These are phyloP conservation scores for Psettodes erumei DNA, from an alignment of 2,113 vertebrate genomes.

Conservation along the genomic window DNA sequence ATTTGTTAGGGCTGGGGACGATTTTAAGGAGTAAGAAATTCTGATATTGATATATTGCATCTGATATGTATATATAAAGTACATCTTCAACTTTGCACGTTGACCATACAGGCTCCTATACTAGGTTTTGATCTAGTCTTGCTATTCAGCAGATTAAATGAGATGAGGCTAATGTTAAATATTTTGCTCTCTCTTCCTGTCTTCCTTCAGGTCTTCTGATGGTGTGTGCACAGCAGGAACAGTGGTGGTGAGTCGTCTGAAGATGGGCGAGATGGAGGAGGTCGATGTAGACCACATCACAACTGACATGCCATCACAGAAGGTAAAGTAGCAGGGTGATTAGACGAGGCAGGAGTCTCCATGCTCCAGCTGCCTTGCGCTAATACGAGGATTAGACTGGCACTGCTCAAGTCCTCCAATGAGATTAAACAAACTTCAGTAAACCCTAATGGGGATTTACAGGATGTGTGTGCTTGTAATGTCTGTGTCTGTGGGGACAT, in stretches of 20 bases:
- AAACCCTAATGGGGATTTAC: conserved; percentile 67
- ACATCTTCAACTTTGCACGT: too few relatives aligned
- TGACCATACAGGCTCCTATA: too few relatives aligned
- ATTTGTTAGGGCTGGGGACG: too few relatives aligned
- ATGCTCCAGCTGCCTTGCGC: conserved; percentile 50
- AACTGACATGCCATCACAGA: conserved; percentile 79
- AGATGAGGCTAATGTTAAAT: conserved; percentile 2
- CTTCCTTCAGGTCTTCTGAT: conserved; percentile 88
- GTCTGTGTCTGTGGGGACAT: conserved; percentile 11
- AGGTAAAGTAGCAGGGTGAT: conserved; percentile 52
- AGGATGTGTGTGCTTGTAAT: conserved; percentile 17
- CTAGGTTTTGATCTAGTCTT: too few relatives aligned
- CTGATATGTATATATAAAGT: too few relatives aligned
- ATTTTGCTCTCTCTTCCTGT: conserved; percentile 2
- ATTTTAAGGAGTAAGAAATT: too few relatives aligned
- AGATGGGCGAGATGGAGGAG: conserved; percentile 95
- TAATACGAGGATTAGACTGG: conserved; percentile 73
- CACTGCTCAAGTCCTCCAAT: conserved; percentile 73
- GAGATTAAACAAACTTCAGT: conserved; percentile 75
- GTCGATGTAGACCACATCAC: conserved; percentile 88
- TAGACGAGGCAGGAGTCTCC: conserved; percentile 34
- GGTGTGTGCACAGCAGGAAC: conserved; percentile 91
- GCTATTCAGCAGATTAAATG: conserved; percentile 26
- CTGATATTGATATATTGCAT: too few relatives aligned
- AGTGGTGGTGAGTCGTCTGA: conserved; percentile 92